Base-by-base conservation (phyloP, 1,140 invertebrate species). In the Apis dorsata region DNA sequence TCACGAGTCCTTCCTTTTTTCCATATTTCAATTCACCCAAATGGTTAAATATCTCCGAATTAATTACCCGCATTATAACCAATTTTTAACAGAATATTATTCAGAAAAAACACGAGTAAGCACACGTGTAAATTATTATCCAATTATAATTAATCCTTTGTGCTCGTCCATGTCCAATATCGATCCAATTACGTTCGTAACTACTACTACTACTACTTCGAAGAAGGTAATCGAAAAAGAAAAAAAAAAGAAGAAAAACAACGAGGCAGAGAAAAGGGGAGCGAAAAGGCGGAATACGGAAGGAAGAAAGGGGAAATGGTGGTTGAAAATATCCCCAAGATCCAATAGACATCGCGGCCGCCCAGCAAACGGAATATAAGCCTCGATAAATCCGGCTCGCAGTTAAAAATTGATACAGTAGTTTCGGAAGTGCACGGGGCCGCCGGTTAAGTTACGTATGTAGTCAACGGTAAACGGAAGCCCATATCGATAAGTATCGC, bases 401-500 rank as follows among this genome's bases (percentile, higher is more conserved):
- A 90, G 90, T 92, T 92, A 93, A 93, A 93, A 93, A 92, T 92
- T 93, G 92, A 93, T 93, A 89, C 86, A 90, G 86, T 85, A 83
- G 87, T 88, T 89, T 88, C 91, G 91, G 92, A 92, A 93, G 89
- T 91, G 89, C 88, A 89, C 77, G 83, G 85, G 90, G 86, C 74
- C 84, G 83, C 66, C 84, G 85, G 89, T 91, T 90, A 88, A 92
- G 88, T 90, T 90, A 90, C 90, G 90, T 92, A 91, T 90, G 89
- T 90, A 91, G 88, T 91, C 86, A 91, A 93, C 90, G 89, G 90
- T 87, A 89, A 92, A 85, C 93, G 92, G 92, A 93, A 92, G 79
- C 90, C 82, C 87, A 90, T 92, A 92, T 93, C 91, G 90, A 93
- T 93, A 93, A 91, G 90, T 92, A 93, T 93, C 87, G 89, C 66